Base-by-base conservation (phyloP, 2,797 vertebrate genomes). In the Hafferia zeledoni region DNA sequence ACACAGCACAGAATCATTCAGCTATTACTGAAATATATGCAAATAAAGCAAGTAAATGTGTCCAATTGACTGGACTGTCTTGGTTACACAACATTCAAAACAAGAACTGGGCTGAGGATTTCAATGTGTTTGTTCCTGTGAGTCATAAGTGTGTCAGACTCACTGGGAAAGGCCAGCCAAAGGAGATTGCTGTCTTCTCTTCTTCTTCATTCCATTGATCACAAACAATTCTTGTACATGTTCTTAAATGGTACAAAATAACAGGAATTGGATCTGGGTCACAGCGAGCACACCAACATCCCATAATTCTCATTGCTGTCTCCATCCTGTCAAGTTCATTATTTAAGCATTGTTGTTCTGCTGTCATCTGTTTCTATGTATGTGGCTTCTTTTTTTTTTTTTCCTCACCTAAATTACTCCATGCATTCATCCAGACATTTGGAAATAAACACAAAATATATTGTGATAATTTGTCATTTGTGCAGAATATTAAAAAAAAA, bases 91-190 rank as follows among this genome's bases (percentile, higher is more conserved):
- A 93, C 60, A 27, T 91, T 89, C 74, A 79, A 81, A 91, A 92
- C 53, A 82, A 83, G 31, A 25, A 84, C 85, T 72, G 63, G 55
- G 87, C 76, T 95, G 87, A 86, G 52, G 37, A 82, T 83, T 92
- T 81, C 65, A 27, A 35, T 3, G 9, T 93, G 91, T 83, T 95
- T 95, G 57, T 86, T 83, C 77, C 85, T 94, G 82, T 95, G 94
- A 95, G 89, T 96, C 96, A 94, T 83, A 67, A 94, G 70, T 68
- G 18, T 31, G 16, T 94, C 83, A 94, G 80, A 44, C 77, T 91
- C 75, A 33, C 68, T 76, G 72, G 23, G 55, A 95, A 96, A 95
- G 94, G 95, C 90, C 90, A 96, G 94, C 93, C 96, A 96, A 94
- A 95, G 91, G 94, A 94, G 93, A 91, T 90, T 0, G 0, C 43